Evolutionary conservation across 2,797 vertebrate genomes (phyloP).

Genomic region (Amazonetta brasiliensis): DNA sequence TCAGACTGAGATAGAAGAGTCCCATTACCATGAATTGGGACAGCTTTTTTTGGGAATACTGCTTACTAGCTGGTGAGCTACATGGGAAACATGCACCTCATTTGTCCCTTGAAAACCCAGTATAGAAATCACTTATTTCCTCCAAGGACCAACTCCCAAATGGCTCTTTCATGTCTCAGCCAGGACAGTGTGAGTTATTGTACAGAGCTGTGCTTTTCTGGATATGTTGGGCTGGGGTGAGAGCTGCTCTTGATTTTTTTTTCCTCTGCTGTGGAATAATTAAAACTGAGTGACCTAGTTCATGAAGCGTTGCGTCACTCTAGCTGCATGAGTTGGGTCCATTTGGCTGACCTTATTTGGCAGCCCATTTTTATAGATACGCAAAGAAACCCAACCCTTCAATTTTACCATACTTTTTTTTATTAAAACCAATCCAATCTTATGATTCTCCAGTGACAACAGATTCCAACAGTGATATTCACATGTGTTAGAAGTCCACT

Average conservation of each 20-base stretch:
- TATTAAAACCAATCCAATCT: not conserved
- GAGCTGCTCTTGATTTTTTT: not conserved
- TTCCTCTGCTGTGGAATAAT: not conserved
- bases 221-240: not conserved
- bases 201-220: not conserved
- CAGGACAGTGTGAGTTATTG: not conserved
- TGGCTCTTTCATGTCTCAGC: not conserved
- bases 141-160: not conserved
- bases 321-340: not conserved
- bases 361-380: not conserved
- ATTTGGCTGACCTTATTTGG: not conserved
- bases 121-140: not conserved
- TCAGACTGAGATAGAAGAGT: not conserved
- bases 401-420: not conserved
- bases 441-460: not conserved
- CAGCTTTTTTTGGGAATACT: not conserved
- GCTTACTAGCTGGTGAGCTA: not conserved
- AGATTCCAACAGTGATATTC: not conserved
- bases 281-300: not conserved
- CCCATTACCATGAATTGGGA: not conserved
- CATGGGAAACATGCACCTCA: not conserved
- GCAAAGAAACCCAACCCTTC: not conserved
- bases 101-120: not conserved
- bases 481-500: not conserved
- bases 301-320: not conserved